A percentile compares a stretch with the other conserved stretches of the same genome.
Conservation (phyloP, 2,797 vertebrate genomes). For the Dendrocincla fuliginosa region DNA sequence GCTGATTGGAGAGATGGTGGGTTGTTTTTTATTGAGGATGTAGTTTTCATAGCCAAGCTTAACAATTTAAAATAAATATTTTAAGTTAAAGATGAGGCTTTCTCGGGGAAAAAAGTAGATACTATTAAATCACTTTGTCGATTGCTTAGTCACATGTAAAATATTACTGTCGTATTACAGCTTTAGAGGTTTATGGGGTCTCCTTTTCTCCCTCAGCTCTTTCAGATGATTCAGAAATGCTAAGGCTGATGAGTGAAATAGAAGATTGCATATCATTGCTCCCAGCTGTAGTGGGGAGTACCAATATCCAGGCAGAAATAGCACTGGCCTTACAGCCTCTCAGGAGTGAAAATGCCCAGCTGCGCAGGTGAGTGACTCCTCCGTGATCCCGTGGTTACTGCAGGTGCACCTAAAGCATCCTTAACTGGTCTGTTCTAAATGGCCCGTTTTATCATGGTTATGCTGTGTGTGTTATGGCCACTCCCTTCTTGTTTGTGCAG, state of each 20-base stretch:
- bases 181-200: not conserved
- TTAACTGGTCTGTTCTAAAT: not conserved
- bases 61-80: not conserved
- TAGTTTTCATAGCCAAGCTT: not conserved
- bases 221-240: constrained; percentile 80
- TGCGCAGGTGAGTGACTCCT: constrained; percentile 79
- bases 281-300: constrained; percentile 63
- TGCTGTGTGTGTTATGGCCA: not conserved
- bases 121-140: not conserved
- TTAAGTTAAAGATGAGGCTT: not conserved
- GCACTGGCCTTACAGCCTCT: constrained; percentile 81
- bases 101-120: accelerated
- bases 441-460: not conserved
- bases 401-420: accelerated
- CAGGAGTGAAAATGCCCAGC: constrained; percentile 83
- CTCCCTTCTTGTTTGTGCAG: not conserved
- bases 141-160: not conserved
- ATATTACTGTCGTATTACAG: not conserved
- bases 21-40: not conserved
- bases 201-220: not conserved
- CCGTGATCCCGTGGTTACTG: not conserved
- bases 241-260: constrained; percentile 81
- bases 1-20: not conserved
- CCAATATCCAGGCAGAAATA: constrained; percentile 76
- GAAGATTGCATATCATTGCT: constrained; percentile 79